Evolutionary conservation across 2,113 vertebrate genomes (phyloP), one percentile per base, ranked within the genome.

Genomic region (Leuciscus idus): DNA sequence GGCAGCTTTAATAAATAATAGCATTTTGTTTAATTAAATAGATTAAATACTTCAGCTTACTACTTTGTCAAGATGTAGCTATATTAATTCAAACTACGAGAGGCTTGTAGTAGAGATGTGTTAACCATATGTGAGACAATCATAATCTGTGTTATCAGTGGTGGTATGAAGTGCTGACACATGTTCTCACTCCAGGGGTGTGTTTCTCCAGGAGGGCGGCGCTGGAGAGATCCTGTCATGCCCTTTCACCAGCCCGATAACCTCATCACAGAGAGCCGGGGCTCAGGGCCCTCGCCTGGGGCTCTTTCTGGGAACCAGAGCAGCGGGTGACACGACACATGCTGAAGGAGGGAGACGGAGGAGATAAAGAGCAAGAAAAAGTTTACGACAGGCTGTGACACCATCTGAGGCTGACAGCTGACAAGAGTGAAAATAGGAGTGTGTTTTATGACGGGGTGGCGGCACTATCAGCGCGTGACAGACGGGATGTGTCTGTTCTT

Each of bases 401-500:
- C 66, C 21, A 73, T 52, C 48, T 26, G 43, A 57, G 30, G 57
- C 13, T 59, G 33, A 75, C 68, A 48, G 70, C 8, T 1, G 46
- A 17, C 36, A 5, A 48, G 23, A 83, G 70, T 59, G 48, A 74
- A 39, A 26, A 73, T 4, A 50, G n/a, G 36, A 64, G 6, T n/a
- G 73, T 68, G 72, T 33, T 82, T 72, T 84, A 82, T 82, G 72
- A 52, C 28, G 57, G 57, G 73, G 62, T 30, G 61, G 48, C 57
- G 7, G 52, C 17, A 57, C 90, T 96, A 95, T 97, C 95, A 92
- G 90, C 90, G 92, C 92, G 91, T 94, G 94, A 95, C 93, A 95
- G 94, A 92, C 92, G 88, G 89, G 91, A 93, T 95, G 95, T 96
- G 95, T 95, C 94, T 91, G 90, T 91, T 94, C 94, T 91, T 84